These are phyloP conservation scores for Peromyscus leucopus DNA, from an alignment of 2,113 vertebrate genomes.

Conservation along the genomic window DNA sequence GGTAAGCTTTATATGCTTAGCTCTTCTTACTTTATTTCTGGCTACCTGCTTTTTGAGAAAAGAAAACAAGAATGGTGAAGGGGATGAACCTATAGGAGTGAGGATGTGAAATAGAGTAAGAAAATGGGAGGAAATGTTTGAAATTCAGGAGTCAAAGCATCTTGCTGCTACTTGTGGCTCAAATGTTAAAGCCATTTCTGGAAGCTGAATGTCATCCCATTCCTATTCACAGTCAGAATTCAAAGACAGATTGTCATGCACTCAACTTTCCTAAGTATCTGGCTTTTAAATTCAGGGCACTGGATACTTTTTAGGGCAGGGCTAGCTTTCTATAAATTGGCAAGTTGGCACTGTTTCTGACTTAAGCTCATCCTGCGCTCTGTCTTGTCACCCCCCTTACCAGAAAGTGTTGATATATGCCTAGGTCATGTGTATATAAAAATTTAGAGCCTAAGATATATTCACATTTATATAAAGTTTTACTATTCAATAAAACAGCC, in stretches of 20 bases:
- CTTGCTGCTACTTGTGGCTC: background rate
- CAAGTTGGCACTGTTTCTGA: background rate
- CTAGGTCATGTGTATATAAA: background rate
- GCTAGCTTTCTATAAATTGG: background rate
- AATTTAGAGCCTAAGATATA: background rate
- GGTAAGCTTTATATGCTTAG: background rate
- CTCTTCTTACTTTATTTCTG: conserved; percentile 39
- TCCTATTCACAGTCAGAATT: conserved; percentile 14
- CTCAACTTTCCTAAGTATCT: background rate
- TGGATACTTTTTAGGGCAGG: background rate
- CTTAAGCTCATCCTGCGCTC: background rate
- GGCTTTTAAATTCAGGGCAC: background rate
- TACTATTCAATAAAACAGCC: background rate
- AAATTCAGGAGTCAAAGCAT: background rate
- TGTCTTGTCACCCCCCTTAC: conserved; percentile 1
- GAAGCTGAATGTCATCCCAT: background rate
- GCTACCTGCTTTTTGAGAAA: conserved; percentile 5
- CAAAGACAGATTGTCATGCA: background rate
- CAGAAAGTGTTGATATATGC: background rate
- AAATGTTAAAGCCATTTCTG: conserved; percentile 23
- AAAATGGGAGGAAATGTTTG: background rate
- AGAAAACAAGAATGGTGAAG: background rate
- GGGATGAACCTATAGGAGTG: background rate
- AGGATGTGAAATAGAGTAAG: background rate
- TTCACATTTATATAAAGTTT: conserved; percentile 6